These are phyloP conservation scores for Dorcus hopei DNA, from an alignment of 2,888 invertebrate species.

Conservation along the genomic window DNA sequence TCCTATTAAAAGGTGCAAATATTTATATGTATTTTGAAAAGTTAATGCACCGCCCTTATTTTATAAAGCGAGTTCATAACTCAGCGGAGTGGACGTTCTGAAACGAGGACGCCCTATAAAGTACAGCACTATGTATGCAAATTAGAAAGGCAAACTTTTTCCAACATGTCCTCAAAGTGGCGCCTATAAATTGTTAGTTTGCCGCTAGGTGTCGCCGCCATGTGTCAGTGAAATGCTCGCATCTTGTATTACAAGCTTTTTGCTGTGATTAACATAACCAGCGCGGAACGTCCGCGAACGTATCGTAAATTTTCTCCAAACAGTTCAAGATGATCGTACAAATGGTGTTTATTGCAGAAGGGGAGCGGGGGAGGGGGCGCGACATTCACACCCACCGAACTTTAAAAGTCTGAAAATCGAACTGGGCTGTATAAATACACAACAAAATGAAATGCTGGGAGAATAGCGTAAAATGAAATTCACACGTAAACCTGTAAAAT, in stretches of 20 bases:
- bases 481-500: background rate
- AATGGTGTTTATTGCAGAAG: background rate
- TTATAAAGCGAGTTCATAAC: background rate
- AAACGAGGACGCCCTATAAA: conserved; percentile 31
- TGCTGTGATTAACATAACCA: conserved; percentile 37
- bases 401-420: no score
- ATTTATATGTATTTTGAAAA: no score
- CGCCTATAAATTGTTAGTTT: conserved; percentile 41
- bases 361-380: background rate
- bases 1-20: no score
- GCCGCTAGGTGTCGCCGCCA: conserved; percentile 39
- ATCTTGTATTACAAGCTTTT: conserved; percentile 34
- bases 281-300: conserved; percentile 28
- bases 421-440: no score
- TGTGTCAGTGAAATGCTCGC: conserved; percentile 37
- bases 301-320: conserved; percentile 25
- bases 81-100: conserved; percentile 5
- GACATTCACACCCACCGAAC: conserved; percentile 6
- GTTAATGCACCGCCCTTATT: no score
- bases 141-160: conserved; percentile 40
- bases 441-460: no score
- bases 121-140: conserved; percentile 43
- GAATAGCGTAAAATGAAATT: no score
- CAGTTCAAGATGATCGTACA: conserved; percentile 15
- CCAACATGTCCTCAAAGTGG: conserved; percentile 34